Percentiles rank a stretch among this genome's conserved stretches.
Conservation (phyloP, 2,888 invertebrate genomes). For the Automeris io region DNA sequence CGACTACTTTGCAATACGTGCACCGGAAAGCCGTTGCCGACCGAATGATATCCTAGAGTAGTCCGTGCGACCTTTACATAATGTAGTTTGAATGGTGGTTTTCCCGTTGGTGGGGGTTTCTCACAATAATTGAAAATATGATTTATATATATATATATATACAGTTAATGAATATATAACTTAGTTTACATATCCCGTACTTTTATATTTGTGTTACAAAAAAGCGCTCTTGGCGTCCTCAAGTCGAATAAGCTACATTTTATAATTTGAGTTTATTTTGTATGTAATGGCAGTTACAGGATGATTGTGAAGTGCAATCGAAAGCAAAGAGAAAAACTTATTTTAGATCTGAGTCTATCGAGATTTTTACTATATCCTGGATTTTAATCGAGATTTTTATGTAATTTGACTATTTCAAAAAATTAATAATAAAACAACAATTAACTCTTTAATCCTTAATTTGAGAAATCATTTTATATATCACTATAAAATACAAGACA, state of each 20-base stretch:
- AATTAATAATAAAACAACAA: neutral
- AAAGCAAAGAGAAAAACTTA: conserved; percentile 30
- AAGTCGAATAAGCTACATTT: conserved; percentile 15
- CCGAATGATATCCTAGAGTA: too few relatives aligned
- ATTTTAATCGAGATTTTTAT: neutral
- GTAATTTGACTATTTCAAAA: neutral
- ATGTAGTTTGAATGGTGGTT: too few relatives aligned
- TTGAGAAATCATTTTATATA: neutral
- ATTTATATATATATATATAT: too few relatives aligned
- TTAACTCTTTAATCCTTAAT: neutral
- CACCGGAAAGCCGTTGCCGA: too few relatives aligned
- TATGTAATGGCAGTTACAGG: conserved; percentile 31
- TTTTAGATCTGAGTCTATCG: conserved; percentile 31
- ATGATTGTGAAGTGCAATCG: conserved; percentile 42
- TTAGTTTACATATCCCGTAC: too few relatives aligned
- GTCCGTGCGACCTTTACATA: too few relatives aligned
- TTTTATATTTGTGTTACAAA: conserved; percentile 4
- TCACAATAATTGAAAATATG: too few relatives aligned
- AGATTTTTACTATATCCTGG: conserved; percentile 11
- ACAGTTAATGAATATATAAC: too few relatives aligned
- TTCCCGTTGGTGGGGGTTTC: too few relatives aligned
- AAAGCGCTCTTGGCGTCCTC: conserved; percentile 7
- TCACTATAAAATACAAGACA: neutral
- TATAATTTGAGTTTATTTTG: conserved; percentile 19
- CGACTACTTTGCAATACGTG: too few relatives aligned